A percentile compares a stretch with the other conserved stretches of the same genome.
Evolutionary conservation across 2,797 vertebrate genomes (phyloP).

Genomic region (Pagetopsis macropterus): DNA sequence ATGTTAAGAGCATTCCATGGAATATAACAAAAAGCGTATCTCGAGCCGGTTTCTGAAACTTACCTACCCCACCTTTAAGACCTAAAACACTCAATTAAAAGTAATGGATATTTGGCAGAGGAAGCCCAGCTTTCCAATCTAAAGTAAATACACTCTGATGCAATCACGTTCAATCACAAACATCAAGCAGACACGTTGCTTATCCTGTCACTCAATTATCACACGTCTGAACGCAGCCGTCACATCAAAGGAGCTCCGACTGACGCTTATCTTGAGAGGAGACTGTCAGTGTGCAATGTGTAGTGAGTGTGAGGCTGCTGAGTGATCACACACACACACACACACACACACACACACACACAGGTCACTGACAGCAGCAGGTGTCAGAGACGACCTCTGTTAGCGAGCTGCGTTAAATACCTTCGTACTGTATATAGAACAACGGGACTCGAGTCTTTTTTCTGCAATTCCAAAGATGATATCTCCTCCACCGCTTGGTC

Average conservation of each 20-base stretch:
- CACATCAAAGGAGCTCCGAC: conserved; percentile 15
- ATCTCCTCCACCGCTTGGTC: too few species aligned
- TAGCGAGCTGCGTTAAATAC: conserved; percentile 17
- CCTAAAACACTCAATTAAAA: too few species aligned
- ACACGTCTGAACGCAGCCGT: conserved; percentile 5
- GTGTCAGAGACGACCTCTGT: conserved; percentile 27
- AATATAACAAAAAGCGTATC: too few species aligned
- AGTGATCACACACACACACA: conserved; percentile 8
- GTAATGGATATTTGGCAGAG: neutral
- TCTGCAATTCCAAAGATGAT: neutral
- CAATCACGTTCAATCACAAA: neutral
- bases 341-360: neutral
- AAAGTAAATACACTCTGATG: neutral
- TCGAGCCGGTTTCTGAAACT: too few species aligned
- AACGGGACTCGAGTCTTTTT: neutral
- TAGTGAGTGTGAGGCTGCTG: conserved; percentile 14
- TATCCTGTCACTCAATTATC: conserved; percentile 21
- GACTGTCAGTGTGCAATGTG: conserved; percentile 29
- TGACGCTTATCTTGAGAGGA: conserved; percentile 20
- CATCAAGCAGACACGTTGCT: neutral
- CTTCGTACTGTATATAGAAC: conserved; percentile 35
- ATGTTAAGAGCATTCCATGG: too few species aligned
- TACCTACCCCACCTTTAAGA: too few species aligned
- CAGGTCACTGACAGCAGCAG: conserved; percentile 32
- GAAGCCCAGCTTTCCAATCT: neutral